These are phyloP conservation scores for Coptodon bakossiorum DNA, from an alignment of 2,113 vertebrate genomes.

Conservation along the genomic window DNA sequence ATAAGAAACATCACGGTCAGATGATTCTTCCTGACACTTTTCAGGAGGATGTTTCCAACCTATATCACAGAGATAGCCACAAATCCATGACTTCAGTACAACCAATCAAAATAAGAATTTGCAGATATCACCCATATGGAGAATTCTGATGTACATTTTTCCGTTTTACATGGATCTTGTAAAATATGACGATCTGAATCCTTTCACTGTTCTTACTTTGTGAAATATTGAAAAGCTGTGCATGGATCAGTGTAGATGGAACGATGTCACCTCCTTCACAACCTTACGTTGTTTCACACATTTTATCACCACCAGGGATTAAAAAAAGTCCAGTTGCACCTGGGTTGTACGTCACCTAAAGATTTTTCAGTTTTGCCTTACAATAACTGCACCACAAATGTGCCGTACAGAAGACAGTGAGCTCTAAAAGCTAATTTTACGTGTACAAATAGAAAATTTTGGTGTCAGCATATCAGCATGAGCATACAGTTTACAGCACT, in stretches of 20 bases:
- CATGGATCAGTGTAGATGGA: background rate
- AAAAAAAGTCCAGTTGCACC: background rate
- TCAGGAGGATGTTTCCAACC: background rate
- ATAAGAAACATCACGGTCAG: rapidly evolving
- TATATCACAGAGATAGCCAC: rapidly evolving
- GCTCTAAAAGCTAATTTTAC: background rate
- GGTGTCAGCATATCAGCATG: background rate
- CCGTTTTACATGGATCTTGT: rapidly evolving
- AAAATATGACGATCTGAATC: rapidly evolving
- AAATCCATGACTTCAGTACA: rapidly evolving
- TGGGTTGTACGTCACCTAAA: rapidly evolving
- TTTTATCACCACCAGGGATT: background rate
- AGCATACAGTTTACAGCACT: background rate
- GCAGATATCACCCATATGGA: background rate
- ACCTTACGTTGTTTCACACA: rapidly evolving
- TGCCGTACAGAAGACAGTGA: rapidly evolving
- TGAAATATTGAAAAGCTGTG: background rate
- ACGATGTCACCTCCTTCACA: rapidly evolving
- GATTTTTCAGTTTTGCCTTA: background rate
- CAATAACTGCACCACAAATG: background rate
- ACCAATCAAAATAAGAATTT: background rate
- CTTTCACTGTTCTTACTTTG: rapidly evolving
- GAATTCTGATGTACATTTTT: background rate
- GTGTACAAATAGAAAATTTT: background rate
- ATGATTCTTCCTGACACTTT: background rate